Evolutionary conservation across 1,140 invertebrate species (phyloP).

Genomic region (Vanessa atalanta): DNA sequence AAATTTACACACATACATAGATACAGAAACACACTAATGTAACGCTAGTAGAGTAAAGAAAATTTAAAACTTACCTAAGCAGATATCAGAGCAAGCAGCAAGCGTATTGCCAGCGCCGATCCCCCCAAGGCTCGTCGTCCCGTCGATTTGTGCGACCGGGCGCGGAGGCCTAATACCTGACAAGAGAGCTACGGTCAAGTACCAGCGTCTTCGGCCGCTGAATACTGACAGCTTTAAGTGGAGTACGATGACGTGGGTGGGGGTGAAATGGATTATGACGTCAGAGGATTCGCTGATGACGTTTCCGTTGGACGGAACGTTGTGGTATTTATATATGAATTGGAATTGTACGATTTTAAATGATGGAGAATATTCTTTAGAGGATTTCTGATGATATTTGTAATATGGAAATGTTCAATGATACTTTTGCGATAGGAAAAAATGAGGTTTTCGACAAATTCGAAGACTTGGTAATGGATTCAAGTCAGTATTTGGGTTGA

Average conservation of each 20-base stretch:
- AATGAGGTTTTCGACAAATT: neutral
- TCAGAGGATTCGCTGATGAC: neutral
- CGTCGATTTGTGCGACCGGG: conserved; percentile 73
- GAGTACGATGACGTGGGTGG: neutral
- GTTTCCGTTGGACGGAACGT: neutral
- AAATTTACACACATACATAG: too few relatives aligned
- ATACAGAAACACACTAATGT: too few relatives aligned
- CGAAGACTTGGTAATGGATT: neutral
- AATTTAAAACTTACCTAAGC: conserved; percentile 59
- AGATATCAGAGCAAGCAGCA: conserved; percentile 62
- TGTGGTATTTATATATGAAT: neutral
- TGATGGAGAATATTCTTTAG: conserved; percentile 15
- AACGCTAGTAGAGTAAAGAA: neutral
- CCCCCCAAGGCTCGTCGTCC: conserved; percentile 67
- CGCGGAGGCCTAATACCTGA: conserved; percentile 77
- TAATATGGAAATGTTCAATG: neutral
- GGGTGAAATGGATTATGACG: neutral
- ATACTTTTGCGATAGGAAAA: neutral
- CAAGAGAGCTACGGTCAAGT: conserved; percentile 60
- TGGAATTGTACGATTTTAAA: neutral
- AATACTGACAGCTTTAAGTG: conserved; percentile 35
- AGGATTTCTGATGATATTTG: neutral
- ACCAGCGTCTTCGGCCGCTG: conserved; percentile 49
- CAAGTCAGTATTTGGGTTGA: neutral
- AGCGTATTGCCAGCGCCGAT: conserved; percentile 66